Conservation (phyloP, 1,140 invertebrate species). For the Macrostomum lignano region DNA sequence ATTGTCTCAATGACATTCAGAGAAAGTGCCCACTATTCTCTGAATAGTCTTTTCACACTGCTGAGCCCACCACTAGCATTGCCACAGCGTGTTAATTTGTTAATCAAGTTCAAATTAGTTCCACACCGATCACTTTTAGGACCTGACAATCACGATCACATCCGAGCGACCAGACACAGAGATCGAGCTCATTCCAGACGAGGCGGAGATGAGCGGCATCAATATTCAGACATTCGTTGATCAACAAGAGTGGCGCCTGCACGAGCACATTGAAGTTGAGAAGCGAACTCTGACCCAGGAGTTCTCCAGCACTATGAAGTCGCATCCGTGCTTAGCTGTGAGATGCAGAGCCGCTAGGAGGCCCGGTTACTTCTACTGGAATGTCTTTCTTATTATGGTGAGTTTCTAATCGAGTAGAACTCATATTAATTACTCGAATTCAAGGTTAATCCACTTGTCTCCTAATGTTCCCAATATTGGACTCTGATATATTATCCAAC, state of each 20-base stretch:
- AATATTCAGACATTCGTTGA: constrained; percentile 6
- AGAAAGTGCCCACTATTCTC: too few species aligned
- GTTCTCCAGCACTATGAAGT: constrained; percentile 7
- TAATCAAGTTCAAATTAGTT: too few species aligned
- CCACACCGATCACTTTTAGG: constrained; percentile 6
- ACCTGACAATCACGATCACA: constrained; percentile 7
- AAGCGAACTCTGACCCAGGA: constrained; percentile 8
- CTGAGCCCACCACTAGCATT: too few species aligned
- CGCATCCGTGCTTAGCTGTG: constrained; percentile 9
- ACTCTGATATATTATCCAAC: too few species aligned
- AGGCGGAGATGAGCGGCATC: constrained; percentile 4
- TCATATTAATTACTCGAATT: too few species aligned
- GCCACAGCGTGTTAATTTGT: too few species aligned
- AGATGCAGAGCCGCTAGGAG: constrained; percentile 10
- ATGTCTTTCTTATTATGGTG: constrained; percentile 12
- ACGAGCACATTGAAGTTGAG: constrained; percentile 10
- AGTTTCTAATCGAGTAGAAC: not conserved
- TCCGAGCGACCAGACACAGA: constrained; percentile 8
- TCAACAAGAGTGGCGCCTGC: constrained; percentile 10
- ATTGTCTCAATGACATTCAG: too few species aligned
- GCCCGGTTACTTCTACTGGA: constrained; percentile 13
- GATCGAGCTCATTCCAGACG: constrained; percentile 6
- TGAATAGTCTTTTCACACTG: too few species aligned
- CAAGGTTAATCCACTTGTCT: too few species aligned
- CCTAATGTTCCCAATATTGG: too few species aligned